phyloP scores from a whole-genome alignment of 2,797 vertebrate genomes.

The Anableps anableps region DNA sequence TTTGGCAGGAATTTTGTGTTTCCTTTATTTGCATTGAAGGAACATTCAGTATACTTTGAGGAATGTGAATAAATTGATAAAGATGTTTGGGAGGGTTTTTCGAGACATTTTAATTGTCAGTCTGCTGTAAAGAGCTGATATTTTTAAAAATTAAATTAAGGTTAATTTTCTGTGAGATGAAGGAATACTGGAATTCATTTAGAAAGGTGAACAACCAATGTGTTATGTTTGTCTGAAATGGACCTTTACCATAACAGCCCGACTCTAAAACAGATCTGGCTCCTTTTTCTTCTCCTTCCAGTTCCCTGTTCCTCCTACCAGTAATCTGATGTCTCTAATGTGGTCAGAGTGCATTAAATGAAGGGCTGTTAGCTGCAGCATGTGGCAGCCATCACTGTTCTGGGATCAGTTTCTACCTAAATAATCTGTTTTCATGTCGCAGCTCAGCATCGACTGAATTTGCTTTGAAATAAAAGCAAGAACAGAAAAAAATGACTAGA shows the following conservation, averaged over 20 bases:
- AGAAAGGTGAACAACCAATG: background rate
- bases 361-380: slow-evolving; percentile 23
- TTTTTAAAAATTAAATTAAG: background rate
- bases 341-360: slow-evolving; percentile 46
- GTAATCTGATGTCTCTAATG: slow-evolving; percentile 52
- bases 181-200: background rate
- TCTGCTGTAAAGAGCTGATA: too few species aligned
- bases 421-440: background rate
- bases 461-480: background rate
- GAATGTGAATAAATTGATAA: too few species aligned
- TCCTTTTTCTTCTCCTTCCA: background rate
- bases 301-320: slow-evolving; percentile 29
- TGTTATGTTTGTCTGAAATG: background rate
- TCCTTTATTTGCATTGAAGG: background rate
- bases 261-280: slow-evolving; percentile 6
- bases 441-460: background rate
- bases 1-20: background rate
- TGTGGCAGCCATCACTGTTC: slow-evolving; percentile 39
- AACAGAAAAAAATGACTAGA: background rate
- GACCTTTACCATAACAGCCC: background rate
- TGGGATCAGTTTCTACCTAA: slow-evolving; percentile 11
- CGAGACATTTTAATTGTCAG: too few species aligned
- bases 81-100: too few species aligned
- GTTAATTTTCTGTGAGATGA: background rate
- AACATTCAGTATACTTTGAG: too few species aligned